Base-by-base conservation (phyloP, 2,797 vertebrate species). In the Alectoris magna region DNA sequence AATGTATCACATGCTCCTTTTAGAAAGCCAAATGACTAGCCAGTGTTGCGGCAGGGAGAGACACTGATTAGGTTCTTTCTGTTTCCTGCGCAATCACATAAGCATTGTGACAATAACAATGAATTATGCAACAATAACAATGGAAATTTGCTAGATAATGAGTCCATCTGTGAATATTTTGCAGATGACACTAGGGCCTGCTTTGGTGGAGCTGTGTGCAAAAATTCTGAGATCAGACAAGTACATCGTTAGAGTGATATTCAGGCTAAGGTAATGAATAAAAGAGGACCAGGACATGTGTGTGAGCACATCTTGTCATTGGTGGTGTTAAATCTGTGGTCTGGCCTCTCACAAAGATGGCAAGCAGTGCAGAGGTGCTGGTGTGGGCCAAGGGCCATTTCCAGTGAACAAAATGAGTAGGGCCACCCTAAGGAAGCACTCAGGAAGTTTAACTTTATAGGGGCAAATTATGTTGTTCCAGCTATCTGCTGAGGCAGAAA, bases 41-140 rank as follows among this genome's bases (percentile, higher is more conserved):
- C 49, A 64, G 82, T 83, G 49, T 80, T 93, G 80, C 86, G 38
- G 69, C 80, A 56, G 39, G 71, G 29, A 72, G 29, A 77, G n/a
- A 51, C 29, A 26, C 53, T 83, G 81, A 87, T 85, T 67, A 11
- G 41, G 58, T 92, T 80, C 39, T 83, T 87, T 88, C 72, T 80
- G 15, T 91, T 93, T 94, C 62, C 44, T 72, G 43, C 78, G 46
- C 66, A 96, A 96, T 95, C 92, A 92, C 49, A 88, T 36, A 63
- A 85, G 55, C 82, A 93, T 93, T 95, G 87, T 93, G 70, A 55
- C 38, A 70, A 34, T 41, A 87, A 91, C 82, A 95, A 89, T 66
- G 89, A 85, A 87, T 87, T 84, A 59, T 81, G 29, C 15, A 87
- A 87, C 70, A 92, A 56, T 21, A 26, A 34, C 46, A 77, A 46